phyloP scores from a whole-genome alignment of 2,113 vertebrate species.

The Notothenia rossii region DNA sequence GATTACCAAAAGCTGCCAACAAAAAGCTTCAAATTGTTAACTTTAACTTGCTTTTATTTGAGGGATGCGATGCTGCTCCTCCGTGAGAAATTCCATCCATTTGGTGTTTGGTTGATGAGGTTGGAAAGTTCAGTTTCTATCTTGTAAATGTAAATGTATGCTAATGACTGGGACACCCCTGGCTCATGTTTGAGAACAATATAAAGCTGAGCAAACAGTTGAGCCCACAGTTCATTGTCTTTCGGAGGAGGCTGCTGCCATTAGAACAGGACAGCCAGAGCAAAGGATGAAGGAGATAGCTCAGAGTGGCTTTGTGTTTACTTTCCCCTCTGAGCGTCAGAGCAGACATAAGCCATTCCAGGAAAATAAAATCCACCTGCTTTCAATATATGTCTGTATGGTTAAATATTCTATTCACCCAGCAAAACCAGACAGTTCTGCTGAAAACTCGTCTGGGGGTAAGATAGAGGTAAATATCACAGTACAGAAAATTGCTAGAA shows the following conservation, averaged over 20 bases:
- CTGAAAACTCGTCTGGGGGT: constrained; percentile 27
- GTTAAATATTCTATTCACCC: constrained; percentile 26
- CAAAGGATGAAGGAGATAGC: constrained; percentile 45
- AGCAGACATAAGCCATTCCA: constrained; percentile 55
- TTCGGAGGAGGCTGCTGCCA: constrained; percentile 37
- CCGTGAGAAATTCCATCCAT: constrained; percentile 47
- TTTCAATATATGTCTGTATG: constrained; percentile 55
- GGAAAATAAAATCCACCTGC: constrained; percentile 55
- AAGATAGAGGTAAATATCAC: constrained; percentile 32
- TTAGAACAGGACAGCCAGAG: constrained; percentile 53
- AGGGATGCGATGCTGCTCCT: constrained; percentile 4
- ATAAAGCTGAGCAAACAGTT: constrained; percentile 47
- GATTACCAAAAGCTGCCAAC: constrained; percentile 41
- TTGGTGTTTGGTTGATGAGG: constrained; percentile 31
- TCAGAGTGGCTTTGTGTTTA: constrained; percentile 55
- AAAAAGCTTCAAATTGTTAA: constrained; percentile 25
- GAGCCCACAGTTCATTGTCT: constrained; percentile 49
- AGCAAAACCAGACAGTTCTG: constrained; percentile 22
- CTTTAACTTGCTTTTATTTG: constrained; percentile 26
- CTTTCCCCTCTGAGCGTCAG: constrained; percentile 54
- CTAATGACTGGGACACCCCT: constrained; percentile 43
- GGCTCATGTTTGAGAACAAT: constrained; percentile 61
- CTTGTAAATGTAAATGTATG: constrained; percentile 35
- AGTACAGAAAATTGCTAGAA: constrained; percentile 27
- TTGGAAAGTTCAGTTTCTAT: constrained; percentile 50